Conservation (phyloP, 2,797 vertebrate species). For the Centroberyx gerrardi region DNA sequence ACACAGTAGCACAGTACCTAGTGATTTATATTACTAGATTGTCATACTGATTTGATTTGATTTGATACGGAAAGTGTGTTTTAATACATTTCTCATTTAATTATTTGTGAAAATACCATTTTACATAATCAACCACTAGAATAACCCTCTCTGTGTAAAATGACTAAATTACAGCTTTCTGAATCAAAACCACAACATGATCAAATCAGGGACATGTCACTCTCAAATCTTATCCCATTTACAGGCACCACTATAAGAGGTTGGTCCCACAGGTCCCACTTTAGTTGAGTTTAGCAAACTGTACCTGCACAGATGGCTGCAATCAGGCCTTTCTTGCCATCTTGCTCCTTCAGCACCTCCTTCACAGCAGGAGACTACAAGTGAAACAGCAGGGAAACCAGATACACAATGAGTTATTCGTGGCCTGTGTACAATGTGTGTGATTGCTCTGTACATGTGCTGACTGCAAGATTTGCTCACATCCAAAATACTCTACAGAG, state of each 20-base stretch:
- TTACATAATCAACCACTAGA: background rate
- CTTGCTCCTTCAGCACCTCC: slow-evolving; percentile 94
- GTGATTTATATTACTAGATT: slow-evolving; percentile 12
- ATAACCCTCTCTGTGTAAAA: background rate
- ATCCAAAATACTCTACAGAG: too few species aligned
- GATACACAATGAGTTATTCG: slow-evolving; percentile 59
- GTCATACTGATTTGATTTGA: slow-evolving; percentile 21
- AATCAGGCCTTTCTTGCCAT: slow-evolving; percentile 93
- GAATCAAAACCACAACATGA: slow-evolving; percentile 13
- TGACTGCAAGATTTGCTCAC: background rate
- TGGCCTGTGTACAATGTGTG: background rate
- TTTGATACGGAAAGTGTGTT: slow-evolving; percentile 12
- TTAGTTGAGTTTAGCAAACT: slow-evolving; percentile 44
- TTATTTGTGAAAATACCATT: slow-evolving; percentile 12
- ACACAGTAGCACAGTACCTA: slow-evolving; percentile 2
- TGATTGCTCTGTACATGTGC: slow-evolving; percentile 27
- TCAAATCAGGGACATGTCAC: background rate
- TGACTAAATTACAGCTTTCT: background rate
- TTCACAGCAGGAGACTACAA: slow-evolving; percentile 92
- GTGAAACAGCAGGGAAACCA: slow-evolving; percentile 57
- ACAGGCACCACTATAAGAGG: background rate
- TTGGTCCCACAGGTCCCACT: background rate
- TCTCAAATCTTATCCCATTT: slow-evolving; percentile 4
- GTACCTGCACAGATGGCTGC: slow-evolving; percentile 99
- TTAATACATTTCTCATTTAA: background rate